Evolutionary conservation across 2,888 invertebrate genomes (phyloP).

Genomic region (Gnatocerus cornutus): DNA sequence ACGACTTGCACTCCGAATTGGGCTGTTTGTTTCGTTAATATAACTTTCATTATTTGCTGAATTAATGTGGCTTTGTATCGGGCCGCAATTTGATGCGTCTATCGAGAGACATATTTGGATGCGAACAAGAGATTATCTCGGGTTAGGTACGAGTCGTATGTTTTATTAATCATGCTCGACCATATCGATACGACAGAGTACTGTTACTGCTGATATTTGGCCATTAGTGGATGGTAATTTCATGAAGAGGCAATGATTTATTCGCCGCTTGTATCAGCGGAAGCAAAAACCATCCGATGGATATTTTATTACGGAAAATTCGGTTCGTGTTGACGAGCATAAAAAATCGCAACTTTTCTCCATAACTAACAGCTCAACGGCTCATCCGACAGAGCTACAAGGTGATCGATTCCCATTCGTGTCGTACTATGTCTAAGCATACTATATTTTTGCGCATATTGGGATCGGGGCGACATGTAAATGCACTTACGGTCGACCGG

Average conservation of each 20-base stretch:
- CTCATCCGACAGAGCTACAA: slow-evolving; percentile 63
- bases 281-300: too few relatives aligned
- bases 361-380: slow-evolving; percentile 58
- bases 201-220: slow-evolving; percentile 36
- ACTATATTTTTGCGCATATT: slow-evolving; percentile 69
- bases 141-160: slow-evolving; percentile 30
- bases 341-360: slow-evolving; percentile 36
- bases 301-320: slow-evolving; percentile 5
- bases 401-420: slow-evolving; percentile 70
- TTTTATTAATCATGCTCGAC: slow-evolving; percentile 39
- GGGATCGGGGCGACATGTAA: slow-evolving; percentile 69
- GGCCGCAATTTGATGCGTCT: slow-evolving; percentile 46
- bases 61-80: slow-evolving; percentile 59
- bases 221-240: slow-evolving; percentile 21
- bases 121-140: slow-evolving; percentile 47
- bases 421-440: slow-evolving; percentile 69
- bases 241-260: slow-evolving; percentile 4
- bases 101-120: slow-evolving; percentile 52
- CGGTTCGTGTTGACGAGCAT: not conserved
- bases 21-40: slow-evolving; percentile 63
- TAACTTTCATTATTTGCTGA: slow-evolving; percentile 56
- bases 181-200: slow-evolving; percentile 26
- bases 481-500: slow-evolving; percentile 71
- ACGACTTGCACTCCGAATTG: slow-evolving; percentile 60
- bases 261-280: slow-evolving; percentile 8